phyloP scores from a whole-genome alignment of 2,113 vertebrate species.

The Nothobranchius kuhntae region DNA sequence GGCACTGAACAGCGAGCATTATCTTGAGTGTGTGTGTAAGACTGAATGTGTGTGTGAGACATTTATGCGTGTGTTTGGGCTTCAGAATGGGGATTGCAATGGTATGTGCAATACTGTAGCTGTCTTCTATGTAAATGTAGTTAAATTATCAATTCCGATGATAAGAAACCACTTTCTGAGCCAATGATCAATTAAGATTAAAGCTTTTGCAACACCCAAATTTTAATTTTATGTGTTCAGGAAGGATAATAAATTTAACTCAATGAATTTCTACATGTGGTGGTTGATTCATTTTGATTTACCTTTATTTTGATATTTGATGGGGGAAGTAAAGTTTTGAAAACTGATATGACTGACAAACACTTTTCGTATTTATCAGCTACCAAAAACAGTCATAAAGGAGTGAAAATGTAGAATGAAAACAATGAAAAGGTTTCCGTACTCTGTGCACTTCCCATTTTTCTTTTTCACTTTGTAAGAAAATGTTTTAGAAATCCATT shows the following conservation, averaged over 20 bases:
- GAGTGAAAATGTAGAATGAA: conserved; percentile 5
- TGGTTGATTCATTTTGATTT: conserved; percentile 29
- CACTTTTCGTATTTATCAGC: conserved; percentile 24
- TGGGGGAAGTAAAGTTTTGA: conserved; percentile 13
- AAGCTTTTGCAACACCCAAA: conserved; percentile 15
- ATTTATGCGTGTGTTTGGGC: conserved; percentile 1
- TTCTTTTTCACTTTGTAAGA: conserved; percentile 17
- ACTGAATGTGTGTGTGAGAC: conserved; percentile 21
- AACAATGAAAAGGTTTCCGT: conserved; percentile 29
- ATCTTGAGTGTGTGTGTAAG: conserved; percentile 32
- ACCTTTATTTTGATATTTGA: conserved; percentile 40
- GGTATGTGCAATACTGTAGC: conserved; percentile 69
- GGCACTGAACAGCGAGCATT: conserved; percentile 60
- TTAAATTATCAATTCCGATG: conserved; percentile 66
- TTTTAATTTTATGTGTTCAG: background rate
- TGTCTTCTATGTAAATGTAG: conserved; percentile 56
- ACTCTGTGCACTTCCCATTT: conserved; percentile 29
- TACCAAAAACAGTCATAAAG: conserved; percentile 13
- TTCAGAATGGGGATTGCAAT: conserved; percentile 46
- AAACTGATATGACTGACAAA: background rate
- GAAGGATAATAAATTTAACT: background rate
- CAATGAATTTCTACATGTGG: conserved; percentile 24
- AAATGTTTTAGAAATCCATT: conserved; percentile 43
- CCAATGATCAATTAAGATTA: conserved; percentile 32
- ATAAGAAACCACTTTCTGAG: conserved; percentile 66